A percentile compares a stretch with the other conserved stretches of the same genome.
Evolutionary conservation across 1,140 invertebrate species (phyloP).

Genomic region (Cepaea nemoralis): DNA sequence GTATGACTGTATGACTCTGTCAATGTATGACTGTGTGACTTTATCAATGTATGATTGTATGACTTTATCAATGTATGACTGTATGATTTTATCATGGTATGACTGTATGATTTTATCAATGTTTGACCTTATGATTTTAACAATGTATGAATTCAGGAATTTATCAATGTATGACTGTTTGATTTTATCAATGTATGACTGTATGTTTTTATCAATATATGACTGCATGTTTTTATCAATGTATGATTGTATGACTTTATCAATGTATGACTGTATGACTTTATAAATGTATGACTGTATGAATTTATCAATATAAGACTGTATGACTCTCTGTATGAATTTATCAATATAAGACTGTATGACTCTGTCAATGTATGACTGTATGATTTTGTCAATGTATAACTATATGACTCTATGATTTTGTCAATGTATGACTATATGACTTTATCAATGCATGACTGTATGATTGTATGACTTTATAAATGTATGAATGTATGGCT

Average conservation of each 20-base stretch:
- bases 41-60: too few relatives aligned
- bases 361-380: too few relatives aligned
- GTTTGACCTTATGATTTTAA: not conserved
- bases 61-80: too few relatives aligned
- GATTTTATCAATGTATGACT: not conserved
- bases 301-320: not conserved
- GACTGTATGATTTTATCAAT: not conserved
- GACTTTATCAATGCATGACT: too few relatives aligned
- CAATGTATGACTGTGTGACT: too few relatives aligned
- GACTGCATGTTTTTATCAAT: not conserved
- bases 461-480: slow-evolving; percentile 6
- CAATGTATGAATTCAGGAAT: not conserved
- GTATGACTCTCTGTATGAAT: too few relatives aligned
- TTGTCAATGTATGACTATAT: too few relatives aligned
- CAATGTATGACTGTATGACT: too few relatives aligned
- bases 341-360: not conserved
- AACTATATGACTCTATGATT: slow-evolving; percentile 6
- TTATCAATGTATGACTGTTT: not conserved
- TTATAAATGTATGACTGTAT: too few relatives aligned
- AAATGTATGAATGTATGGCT: slow-evolving; percentile 1
- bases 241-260: slow-evolving; percentile 2
- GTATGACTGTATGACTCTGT: too few relatives aligned
- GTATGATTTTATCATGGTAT: not conserved
- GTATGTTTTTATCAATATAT: not conserved
- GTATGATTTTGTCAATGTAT: too few relatives aligned